Base-by-base conservation (phyloP, 2,113 vertebrate genomes). In the Chlorodrepanis virens region DNA sequence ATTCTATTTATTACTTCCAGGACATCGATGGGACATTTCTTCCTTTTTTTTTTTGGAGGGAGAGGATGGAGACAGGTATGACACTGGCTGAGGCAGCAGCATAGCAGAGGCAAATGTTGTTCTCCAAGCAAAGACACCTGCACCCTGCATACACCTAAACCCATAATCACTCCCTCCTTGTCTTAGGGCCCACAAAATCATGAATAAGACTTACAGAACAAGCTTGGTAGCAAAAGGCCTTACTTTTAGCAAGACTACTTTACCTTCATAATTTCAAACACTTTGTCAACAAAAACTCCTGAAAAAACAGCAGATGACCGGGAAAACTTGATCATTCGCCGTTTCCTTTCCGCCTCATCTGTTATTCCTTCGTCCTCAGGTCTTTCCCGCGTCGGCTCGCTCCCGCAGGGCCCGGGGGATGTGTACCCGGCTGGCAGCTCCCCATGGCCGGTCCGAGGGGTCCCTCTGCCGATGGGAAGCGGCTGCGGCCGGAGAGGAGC, bases 321-420 rank as follows among this genome's bases (percentile, higher is more conserved):
- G 57, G 45, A 35, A 64, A 64, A 37, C 35, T 17, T 81, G 56
- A 90, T 96, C 94, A 94, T 97, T 96, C 78, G 35, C 81, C 31
- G 64, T n/a, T 59, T 57, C 27, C 14, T 45, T 81, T 64, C 44
- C 27, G 7, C 21, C 40, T 69, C 72, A 93, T 15, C 5, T 13
- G 33, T 47, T 50, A 53, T 64, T 10, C 35, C 42, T 35, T n/a
- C 47, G 94, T 59, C 89, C 96, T 7, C 52, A 29, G 60, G 69
- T 76, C 89, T 97, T 97, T 87, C 88, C 94, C 93, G 45, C 72
- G 49, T 24, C 76, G 92, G 95, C 97, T 83, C 24, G 28, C 39
- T 84, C 35, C 6, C 14, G 57, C 8, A 7, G 35, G 61, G 96
- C 95, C 57, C 45, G 35, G 86, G 29, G 3, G 40, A 13, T 25